Conservation (phyloP, 2,888 invertebrate species). For the Spodoptera exigua region DNA sequence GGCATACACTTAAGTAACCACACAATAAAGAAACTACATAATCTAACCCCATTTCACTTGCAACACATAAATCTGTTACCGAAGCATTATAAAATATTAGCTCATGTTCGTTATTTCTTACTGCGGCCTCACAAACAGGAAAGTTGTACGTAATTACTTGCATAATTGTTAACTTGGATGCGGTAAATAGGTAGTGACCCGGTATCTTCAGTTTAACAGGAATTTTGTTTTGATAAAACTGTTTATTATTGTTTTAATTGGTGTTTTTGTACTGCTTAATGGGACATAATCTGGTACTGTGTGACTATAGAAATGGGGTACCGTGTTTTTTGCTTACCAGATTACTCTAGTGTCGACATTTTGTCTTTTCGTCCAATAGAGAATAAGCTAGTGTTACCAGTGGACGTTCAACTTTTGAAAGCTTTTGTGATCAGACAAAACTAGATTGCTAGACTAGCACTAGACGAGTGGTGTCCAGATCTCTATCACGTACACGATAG, state of each 20-base stretch:
- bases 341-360: too few species aligned
- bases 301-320: background rate
- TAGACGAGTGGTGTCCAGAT: too few species aligned
- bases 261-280: slow-evolving; percentile 21
- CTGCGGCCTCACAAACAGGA: slow-evolving; percentile 38
- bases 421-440: too few species aligned
- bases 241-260: too few species aligned
- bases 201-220: slow-evolving; percentile 27
- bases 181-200: slow-evolving; percentile 23
- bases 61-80: slow-evolving; percentile 21
- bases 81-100: slow-evolving; percentile 35
- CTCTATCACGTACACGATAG: too few species aligned
- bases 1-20: slow-evolving; percentile 1
- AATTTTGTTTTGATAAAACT: slow-evolving; percentile 24
- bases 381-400: too few species aligned
- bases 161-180: slow-evolving; percentile 28
- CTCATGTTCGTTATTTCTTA: slow-evolving; percentile 19
- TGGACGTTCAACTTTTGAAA: too few species aligned
- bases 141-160: slow-evolving; percentile 34
- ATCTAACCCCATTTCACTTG: slow-evolving; percentile 23
- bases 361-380: too few species aligned
- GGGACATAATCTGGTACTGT: background rate
- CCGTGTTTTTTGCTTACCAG: too few species aligned
- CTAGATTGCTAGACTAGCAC: too few species aligned
- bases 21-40: slow-evolving; percentile 2